Percentiles rank a stretch among this genome's conserved stretches.
Conservation (phyloP, 2,113 vertebrate genomes). For the Bucco capensis region DNA sequence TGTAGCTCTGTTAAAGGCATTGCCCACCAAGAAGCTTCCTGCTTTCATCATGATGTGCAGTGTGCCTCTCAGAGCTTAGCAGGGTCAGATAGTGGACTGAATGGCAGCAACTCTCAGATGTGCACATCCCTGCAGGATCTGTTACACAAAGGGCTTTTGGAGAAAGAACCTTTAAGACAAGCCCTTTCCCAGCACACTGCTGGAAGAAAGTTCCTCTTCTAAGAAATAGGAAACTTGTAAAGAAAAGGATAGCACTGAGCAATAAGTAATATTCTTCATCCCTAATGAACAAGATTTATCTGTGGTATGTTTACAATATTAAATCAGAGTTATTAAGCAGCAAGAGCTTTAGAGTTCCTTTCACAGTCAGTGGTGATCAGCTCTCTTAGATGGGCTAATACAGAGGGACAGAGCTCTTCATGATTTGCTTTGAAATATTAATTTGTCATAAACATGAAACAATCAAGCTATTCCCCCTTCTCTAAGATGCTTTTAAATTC, state of each 20-base stretch:
- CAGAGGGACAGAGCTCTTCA: background rate
- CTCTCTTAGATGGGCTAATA: background rate
- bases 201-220: background rate
- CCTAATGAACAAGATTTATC: background rate
- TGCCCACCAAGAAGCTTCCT: background rate
- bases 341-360: background rate
- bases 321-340: background rate
- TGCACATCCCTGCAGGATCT: background rate
- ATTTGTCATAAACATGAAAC: background rate
- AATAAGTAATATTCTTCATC: background rate
- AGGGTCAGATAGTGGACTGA: background rate
- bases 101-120: background rate
- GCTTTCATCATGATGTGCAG: rapidly evolving
- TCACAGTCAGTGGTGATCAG: background rate
- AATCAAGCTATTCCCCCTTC: background rate
- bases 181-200: background rate
- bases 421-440: conserved; percentile 14
- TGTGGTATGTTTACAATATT: background rate
- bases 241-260: background rate
- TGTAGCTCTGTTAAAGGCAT: background rate
- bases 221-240: background rate
- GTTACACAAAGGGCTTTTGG: background rate
- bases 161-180: background rate
- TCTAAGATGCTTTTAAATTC: background rate
- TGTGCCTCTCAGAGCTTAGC: background rate